Conservation (phyloP, 2,888 invertebrate genomes). For the Melieria picta region DNA sequence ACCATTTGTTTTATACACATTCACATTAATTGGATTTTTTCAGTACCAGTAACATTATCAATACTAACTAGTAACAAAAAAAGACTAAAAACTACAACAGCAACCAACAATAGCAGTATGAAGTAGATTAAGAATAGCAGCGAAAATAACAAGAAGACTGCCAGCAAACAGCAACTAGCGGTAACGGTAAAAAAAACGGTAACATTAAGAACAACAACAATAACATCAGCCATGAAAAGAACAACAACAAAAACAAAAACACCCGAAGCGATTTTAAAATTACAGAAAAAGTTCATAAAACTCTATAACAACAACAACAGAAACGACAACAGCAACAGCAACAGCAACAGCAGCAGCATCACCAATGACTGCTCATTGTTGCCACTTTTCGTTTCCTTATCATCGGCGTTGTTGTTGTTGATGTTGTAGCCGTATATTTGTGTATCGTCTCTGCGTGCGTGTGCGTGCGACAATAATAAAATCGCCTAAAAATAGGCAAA, state of each 20-base stretch:
- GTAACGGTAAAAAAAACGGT: background rate
- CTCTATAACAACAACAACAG: too few species aligned
- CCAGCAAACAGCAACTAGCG: background rate
- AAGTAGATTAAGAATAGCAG: background rate
- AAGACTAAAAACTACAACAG: background rate
- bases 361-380: background rate
- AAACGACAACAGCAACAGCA: too few species aligned
- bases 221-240: background rate
- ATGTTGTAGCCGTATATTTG: background rate
- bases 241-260: background rate
- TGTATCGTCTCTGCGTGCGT: background rate
- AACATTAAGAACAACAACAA: background rate
- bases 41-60: too few species aligned
- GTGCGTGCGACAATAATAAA: slow-evolving; percentile 15
- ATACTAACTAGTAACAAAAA: background rate
- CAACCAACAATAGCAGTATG: background rate
- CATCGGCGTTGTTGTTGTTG: background rate
- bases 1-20: too few species aligned
- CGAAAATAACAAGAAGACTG: background rate
- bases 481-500: slow-evolving; percentile 25
- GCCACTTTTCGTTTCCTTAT: background rate
- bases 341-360: too few species aligned
- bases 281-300: too few species aligned
- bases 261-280: background rate
- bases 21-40: too few species aligned